Conservation (phyloP, 1,140 invertebrate species). For the Carcinoscorpius rotundicauda region DNA sequence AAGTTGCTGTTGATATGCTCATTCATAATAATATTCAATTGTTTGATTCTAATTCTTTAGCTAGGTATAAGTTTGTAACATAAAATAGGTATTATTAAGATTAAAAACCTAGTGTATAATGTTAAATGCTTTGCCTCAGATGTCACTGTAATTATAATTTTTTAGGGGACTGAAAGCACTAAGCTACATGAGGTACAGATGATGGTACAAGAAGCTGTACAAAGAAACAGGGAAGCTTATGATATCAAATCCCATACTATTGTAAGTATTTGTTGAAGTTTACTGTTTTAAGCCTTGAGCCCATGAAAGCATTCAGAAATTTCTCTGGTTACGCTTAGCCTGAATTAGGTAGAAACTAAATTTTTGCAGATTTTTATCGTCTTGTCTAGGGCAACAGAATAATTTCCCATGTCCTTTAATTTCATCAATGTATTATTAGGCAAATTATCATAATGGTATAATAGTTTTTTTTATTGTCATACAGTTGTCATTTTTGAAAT, state of each 20-base stretch:
- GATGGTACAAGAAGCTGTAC: constrained; percentile 23
- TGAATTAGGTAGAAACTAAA: too few relatives aligned
- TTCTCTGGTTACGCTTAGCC: too few relatives aligned
- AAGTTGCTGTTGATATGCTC: too few relatives aligned
- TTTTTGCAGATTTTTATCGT: not conserved
- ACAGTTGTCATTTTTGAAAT: too few relatives aligned
- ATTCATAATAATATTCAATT: too few relatives aligned
- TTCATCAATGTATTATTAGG: too few relatives aligned
- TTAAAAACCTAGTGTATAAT: not conserved
- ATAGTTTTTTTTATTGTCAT: too few relatives aligned
- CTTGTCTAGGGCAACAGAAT: not conserved
- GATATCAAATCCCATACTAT: constrained; percentile 19
- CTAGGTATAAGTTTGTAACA: not conserved
- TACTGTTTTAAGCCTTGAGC: too few relatives aligned
- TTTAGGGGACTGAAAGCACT: constrained; percentile 17
- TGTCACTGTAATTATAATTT: not conserved
- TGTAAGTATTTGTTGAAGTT: constrained; percentile 9
- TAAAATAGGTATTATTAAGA: not conserved
- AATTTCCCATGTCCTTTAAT: too few relatives aligned
- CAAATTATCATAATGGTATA: too few relatives aligned
- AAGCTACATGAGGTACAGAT: constrained; percentile 24
- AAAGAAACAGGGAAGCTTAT: constrained; percentile 24
- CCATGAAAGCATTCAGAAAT: too few relatives aligned
- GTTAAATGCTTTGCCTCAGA: not conserved
- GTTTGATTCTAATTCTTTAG: constrained; percentile 2